Conservation (phyloP, 2,113 vertebrate species). For the Catagonus wagneri region DNA sequence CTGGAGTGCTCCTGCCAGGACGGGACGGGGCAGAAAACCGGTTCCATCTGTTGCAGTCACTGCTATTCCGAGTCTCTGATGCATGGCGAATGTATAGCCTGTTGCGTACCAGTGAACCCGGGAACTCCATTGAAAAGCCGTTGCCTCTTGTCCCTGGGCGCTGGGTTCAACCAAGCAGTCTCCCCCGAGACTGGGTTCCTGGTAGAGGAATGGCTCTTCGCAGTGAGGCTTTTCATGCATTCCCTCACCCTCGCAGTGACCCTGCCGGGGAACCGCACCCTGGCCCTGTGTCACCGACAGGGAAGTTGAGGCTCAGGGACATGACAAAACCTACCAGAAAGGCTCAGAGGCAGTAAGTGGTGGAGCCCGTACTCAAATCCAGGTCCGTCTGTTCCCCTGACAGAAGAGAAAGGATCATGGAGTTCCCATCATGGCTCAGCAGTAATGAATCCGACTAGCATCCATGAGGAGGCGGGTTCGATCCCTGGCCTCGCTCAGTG, state of each 20-base stretch:
- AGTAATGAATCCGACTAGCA: too few relatives aligned
- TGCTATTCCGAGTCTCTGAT: neutral
- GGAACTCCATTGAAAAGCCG: neutral
- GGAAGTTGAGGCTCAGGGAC: neutral
- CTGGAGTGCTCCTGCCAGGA: neutral
- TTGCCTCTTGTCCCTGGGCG: neutral
- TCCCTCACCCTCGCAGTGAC: neutral
- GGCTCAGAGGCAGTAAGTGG: neutral
- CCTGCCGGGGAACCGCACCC: neutral
- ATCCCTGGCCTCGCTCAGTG: too few relatives aligned
- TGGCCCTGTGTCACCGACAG: neutral
- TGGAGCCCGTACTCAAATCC: neutral
- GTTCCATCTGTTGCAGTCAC: neutral
- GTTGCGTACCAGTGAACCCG: neutral
- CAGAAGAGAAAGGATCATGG: neutral
- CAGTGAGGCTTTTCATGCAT: neutral
- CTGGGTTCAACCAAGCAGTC: neutral
- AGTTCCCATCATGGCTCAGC: too few relatives aligned
- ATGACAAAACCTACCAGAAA: neutral
- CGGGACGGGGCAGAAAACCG: neutral
- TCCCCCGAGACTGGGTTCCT: neutral
- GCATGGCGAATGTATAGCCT: neutral
- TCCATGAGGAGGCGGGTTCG: too few relatives aligned
- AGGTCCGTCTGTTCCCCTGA: neutral
- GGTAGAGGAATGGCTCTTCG: neutral